Evolutionary conservation across 2,888 invertebrate species (phyloP).

Genomic region (Pomacea canaliculata): DNA sequence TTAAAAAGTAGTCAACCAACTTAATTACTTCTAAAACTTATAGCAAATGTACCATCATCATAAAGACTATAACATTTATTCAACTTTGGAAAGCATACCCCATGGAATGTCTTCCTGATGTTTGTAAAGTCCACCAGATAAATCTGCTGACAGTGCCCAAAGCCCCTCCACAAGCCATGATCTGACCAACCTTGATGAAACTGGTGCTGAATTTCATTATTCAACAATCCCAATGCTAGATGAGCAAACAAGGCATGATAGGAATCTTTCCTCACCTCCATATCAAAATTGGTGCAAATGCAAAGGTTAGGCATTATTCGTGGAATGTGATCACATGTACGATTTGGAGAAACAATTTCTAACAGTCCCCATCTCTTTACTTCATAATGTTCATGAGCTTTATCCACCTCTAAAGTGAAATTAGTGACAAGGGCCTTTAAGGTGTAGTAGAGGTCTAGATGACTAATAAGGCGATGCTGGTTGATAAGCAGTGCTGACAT

Average conservation of each 20-base stretch:
- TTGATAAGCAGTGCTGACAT: conserved; percentile 42
- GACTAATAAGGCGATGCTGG: conserved; percentile 46
- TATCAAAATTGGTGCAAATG: conserved; percentile 54
- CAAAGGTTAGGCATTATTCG: conserved; percentile 53
- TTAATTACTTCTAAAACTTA: too few species aligned
- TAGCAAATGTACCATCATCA: too few species aligned
- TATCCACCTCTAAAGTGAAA: not conserved
- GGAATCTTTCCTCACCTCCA: conserved; percentile 29
- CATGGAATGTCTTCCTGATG: conserved; percentile 35
- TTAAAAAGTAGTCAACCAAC: too few species aligned
- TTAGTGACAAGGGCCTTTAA: conserved; percentile 32
- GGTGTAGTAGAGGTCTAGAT: conserved; percentile 54
- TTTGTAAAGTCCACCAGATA: conserved; percentile 38
- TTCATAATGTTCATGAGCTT: conserved; percentile 36
- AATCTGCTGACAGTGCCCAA: conserved; percentile 46
- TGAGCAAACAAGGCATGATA: conserved; percentile 45
- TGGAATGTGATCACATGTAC: conserved; percentile 50
- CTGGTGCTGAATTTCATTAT: conserved; percentile 50
- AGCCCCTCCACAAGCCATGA: conserved; percentile 20
- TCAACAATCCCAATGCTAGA: conserved; percentile 50
- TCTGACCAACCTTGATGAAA: conserved; percentile 19
- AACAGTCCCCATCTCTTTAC: conserved; percentile 44
- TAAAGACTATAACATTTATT: too few species aligned
- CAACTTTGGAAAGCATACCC: conserved; percentile 25
- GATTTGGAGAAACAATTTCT: conserved; percentile 32